Base-by-base conservation (phyloP, 2,888 invertebrate genomes). In the Thymelicus lineola region DNA sequence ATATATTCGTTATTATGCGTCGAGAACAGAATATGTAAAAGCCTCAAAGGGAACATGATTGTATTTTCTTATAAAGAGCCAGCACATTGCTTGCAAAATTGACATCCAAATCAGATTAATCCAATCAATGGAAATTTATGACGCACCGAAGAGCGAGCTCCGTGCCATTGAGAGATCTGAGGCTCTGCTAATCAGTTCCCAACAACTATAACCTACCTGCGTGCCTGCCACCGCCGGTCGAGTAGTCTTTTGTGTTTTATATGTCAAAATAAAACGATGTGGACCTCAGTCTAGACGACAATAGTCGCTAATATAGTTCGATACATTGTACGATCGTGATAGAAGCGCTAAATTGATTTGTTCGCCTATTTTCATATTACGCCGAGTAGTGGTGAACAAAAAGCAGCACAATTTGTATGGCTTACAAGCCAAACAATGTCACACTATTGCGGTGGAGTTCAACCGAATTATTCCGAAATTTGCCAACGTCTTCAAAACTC, bases 111-210 rank as follows among this genome's bases (percentile, higher is more conserved):
- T 94, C 94, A 93, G 94, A 94, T 94, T 93, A 94, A 92, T 91
- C 93, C 93, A 91, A 94, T 93, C 93, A 94, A 91, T 91, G 91
- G 86, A 89, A 90, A 94, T 94, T 94, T 94, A 94, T 94, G 94
- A 94, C 90, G 91, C 92, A 89, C 89, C 88, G 88, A 79, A 83
- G 87, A 87, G 83, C 88, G 86, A 83, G 85, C 76, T 73, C 80
- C 81, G 77, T 80, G 84, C 87, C 89, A 87, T 88, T 88, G 88
- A 90, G 88, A 89, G 88, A 88, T 90, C 88, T 82, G 84, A 76
- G 77, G 81, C 79, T 80, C 82, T 80, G 84, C 91, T 91, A 91
- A 92, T 91, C 91, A 90, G 90, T 80, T 84, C 82, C 78, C 83
- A 79, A 77, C 82, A 81, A 80, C 86, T 79, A 78, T 80, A 75